Percentiles rank a stretch among this genome's conserved stretches.
Evolutionary conservation across 2,797 vertebrate species (phyloP).

Genomic region (Malacoctenus gilli): DNA sequence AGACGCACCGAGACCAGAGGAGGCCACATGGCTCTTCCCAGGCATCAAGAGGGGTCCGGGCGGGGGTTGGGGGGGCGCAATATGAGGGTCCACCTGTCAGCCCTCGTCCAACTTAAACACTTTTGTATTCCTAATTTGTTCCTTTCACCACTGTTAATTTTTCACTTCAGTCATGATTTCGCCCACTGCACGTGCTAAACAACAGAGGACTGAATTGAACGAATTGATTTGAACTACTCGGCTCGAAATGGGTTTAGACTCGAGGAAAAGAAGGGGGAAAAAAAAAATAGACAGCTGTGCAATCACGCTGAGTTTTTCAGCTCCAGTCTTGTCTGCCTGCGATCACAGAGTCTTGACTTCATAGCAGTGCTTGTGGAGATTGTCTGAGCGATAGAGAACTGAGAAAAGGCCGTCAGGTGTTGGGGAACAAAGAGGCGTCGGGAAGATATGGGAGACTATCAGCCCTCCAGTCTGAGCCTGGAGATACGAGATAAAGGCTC

Average conservation of each 20-base stretch:
- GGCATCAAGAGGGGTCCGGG: no score
- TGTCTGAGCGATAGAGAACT: conserved; percentile 57
- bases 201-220: conserved; percentile 14
- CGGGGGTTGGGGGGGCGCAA: no score
- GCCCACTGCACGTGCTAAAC: no score
- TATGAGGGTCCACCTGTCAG: no score
- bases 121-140: no score
- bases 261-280: conserved; percentile 21
- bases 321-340: conserved; percentile 40
- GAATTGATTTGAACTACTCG: conserved; percentile 42
- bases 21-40: no score
- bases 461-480: conserved; percentile 72
- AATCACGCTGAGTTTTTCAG: conserved; percentile 35
- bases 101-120: no score
- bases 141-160: no score
- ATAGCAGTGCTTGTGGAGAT: conserved; percentile 66
- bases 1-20: no score
- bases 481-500: conserved; percentile 78
- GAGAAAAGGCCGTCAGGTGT: conserved; percentile 72
- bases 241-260: conserved; percentile 43
- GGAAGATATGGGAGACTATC: conserved; percentile 72
- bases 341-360: conserved; percentile 58
- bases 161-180: no score
- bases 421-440: conserved; percentile 75
- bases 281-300: conserved; percentile 19